Conservation (phyloP, 2,797 vertebrate species). For the Phyllotis vaccarum region DNA sequence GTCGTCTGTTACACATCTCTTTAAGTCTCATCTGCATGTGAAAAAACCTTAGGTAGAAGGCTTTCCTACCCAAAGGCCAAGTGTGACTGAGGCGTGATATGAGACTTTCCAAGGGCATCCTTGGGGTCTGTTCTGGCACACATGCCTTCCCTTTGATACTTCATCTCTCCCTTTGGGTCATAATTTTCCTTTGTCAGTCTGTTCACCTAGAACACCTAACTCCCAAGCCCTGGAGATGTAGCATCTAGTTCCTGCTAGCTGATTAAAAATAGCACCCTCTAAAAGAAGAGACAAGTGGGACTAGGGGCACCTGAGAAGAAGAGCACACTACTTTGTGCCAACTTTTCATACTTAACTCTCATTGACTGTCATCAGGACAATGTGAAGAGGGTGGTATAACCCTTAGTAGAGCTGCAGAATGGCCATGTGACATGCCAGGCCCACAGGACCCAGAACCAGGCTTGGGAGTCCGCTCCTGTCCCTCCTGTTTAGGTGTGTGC, state of each 20-base stretch:
- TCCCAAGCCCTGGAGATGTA: not conserved
- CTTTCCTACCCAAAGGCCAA: not conserved
- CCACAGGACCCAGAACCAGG: not conserved
- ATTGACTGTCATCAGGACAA: not conserved
- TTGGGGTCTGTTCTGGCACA: not conserved
- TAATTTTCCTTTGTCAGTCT: not conserved
- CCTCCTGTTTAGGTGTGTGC: constrained; percentile 13
- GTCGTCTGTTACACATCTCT: constrained; percentile 41
- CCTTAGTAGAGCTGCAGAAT: not conserved
- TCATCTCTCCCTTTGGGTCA: not conserved
- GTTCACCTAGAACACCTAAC: not conserved
- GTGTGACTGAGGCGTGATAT: not conserved
- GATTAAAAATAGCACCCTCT: constrained; percentile 7
- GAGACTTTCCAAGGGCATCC: not conserved
- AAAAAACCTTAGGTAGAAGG: too few species aligned
- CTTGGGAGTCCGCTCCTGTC: not conserved
- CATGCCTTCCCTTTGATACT: too few species aligned
- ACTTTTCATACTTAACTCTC: not conserved
- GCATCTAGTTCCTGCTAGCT: not conserved
- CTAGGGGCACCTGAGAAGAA: not conserved
- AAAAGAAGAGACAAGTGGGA: not conserved
- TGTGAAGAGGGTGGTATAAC: not conserved
- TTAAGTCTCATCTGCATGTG: not conserved
- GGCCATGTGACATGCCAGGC: not conserved
- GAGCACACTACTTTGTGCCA: not conserved